phyloP scores from a whole-genome alignment of 2,113 vertebrate genomes.

The Pan troglodytes region NHGRI_mPanTro3-v2.1_pri NC_072403.2:177484001-177484500 shows the following conservation, averaged over 20 bases:
- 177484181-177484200: background rate
- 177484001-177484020: background rate
- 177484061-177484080: accelerated
- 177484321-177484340: background rate
- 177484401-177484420: background rate
- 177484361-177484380: background rate
- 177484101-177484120: accelerated
- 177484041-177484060: background rate
- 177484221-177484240: background rate
- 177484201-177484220: background rate
- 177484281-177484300: background rate
- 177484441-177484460: background rate
- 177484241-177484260: background rate
- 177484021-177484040: accelerated
- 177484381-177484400: background rate
- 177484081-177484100: accelerated
- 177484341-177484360: background rate
- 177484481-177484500: background rate
- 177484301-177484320: background rate
- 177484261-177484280: background rate
- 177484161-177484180: accelerated
- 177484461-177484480: background rate
- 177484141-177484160: background rate
- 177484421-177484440: background rate
- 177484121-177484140: accelerated